A percentile compares a stretch with the other conserved stretches of the same genome.
These are phyloP conservation scores for Asarcornis scutulata DNA, from an alignment of 2,113 vertebrate genomes.

Conservation along the genomic window DNA sequence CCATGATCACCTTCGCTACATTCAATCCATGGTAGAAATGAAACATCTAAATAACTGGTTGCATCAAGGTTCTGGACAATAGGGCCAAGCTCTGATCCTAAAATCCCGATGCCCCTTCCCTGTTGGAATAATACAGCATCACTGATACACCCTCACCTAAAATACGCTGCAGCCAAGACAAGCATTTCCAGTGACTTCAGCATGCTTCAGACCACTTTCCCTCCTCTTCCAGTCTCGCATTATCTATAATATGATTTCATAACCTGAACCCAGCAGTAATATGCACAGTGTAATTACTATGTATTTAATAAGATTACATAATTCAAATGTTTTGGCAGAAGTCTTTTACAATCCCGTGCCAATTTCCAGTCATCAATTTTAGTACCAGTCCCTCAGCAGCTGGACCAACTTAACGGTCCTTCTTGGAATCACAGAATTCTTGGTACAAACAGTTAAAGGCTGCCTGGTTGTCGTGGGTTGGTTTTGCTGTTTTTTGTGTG, in stretches of 20 bases:
- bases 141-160: background rate
- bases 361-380: background rate
- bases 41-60: background rate
- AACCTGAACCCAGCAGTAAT: background rate
- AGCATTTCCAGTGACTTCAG: background rate
- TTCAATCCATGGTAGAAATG: background rate
- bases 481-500: background rate
- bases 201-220: background rate
- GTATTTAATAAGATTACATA: background rate
- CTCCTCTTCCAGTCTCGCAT: background rate
- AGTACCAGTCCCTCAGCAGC: background rate
- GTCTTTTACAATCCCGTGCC: background rate
- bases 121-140: background rate
- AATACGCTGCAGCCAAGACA: background rate
- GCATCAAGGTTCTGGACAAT: background rate
- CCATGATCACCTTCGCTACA: rapidly evolving
- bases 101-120: background rate
- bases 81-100: background rate
- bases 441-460: background rate
- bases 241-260: background rate
- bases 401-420: background rate
- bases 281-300: background rate
- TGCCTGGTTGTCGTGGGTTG: background rate
- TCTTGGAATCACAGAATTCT: background rate
- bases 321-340: background rate